Evolutionary conservation across 2,888 invertebrate species (phyloP).

Genomic region (Polydrusus pterygomalis): DNA sequence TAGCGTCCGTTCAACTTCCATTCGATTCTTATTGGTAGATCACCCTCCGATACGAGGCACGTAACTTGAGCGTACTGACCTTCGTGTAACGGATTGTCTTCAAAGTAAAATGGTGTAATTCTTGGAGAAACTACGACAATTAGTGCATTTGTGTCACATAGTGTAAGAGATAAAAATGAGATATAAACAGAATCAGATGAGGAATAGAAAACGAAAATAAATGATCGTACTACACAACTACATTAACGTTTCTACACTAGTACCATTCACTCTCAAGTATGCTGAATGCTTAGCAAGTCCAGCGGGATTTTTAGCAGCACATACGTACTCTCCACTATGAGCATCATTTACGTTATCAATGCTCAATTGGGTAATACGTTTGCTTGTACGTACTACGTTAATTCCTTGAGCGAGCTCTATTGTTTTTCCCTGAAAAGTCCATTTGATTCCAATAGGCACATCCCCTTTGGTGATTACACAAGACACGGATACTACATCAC

Average conservation of each 20-base stretch:
- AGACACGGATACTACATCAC: constrained; percentile 78
- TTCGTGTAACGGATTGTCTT: constrained; percentile 78
- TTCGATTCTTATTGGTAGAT: constrained; percentile 83
- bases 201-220: background rate
- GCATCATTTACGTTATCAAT: constrained; percentile 74
- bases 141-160: background rate
- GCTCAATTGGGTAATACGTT: constrained; percentile 73
- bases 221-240: constrained; percentile 12
- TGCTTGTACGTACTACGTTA: constrained; percentile 70
- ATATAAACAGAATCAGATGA: constrained; percentile 6
- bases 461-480: constrained; percentile 82
- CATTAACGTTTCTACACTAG: constrained; percentile 20
- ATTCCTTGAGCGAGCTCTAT: constrained; percentile 68
- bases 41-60: constrained; percentile 84
- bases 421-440: constrained; percentile 69
- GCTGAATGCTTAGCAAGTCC: constrained; percentile 74
- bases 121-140: constrained; percentile 82
- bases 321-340: constrained; percentile 74
- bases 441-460: constrained; percentile 72
- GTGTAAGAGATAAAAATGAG: background rate
- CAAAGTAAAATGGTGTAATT: constrained; percentile 85
- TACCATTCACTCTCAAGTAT: constrained; percentile 74
- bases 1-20: constrained; percentile 82
- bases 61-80: constrained; percentile 72
- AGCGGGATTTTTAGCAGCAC: constrained; percentile 73